Conservation (phyloP, 2,888 invertebrate species). For the Pristionchus entomophagus region DNA sequence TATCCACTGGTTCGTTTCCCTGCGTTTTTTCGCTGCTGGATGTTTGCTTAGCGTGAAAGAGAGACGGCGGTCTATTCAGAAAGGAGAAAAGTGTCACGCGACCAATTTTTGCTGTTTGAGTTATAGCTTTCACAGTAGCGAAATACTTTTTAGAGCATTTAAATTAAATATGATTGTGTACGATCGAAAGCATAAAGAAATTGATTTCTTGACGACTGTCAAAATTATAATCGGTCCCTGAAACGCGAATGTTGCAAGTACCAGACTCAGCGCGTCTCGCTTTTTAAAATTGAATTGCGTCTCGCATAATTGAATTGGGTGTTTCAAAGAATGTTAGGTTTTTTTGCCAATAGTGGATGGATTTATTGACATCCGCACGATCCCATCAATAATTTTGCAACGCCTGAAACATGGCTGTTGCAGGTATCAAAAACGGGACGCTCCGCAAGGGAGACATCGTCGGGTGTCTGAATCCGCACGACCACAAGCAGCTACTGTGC, state of each 20-base stretch:
- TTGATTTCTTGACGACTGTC: too few relatives aligned
- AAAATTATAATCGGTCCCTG: too few relatives aligned
- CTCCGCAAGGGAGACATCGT: slow-evolving; percentile 68
- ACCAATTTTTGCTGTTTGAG: too few relatives aligned
- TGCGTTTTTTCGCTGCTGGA: not conserved
- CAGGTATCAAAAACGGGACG: slow-evolving; percentile 50
- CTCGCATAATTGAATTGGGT: not conserved
- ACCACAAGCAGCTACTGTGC: slow-evolving; percentile 61
- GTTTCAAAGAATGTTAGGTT: not conserved
- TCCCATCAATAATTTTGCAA: too few relatives aligned
- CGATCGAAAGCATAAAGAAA: too few relatives aligned
- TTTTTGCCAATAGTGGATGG: not conserved
- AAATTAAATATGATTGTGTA: too few relatives aligned
- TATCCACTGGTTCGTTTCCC: not conserved
- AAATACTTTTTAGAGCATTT: too few relatives aligned
- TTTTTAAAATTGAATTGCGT: too few relatives aligned
- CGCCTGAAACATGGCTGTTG: too few relatives aligned
- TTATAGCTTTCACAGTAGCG: too few relatives aligned
- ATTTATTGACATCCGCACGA: not conserved
- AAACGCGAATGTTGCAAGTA: too few relatives aligned
- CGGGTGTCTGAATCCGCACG: slow-evolving; percentile 66
- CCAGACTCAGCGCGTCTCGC: too few relatives aligned
- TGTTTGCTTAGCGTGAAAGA: not conserved
- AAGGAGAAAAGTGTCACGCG: not conserved
- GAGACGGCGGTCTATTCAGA: not conserved